A percentile compares a stretch with the other conserved stretches of the same genome.
Conservation (phyloP, 1,140 invertebrate genomes). For the Pseudoatta argentina region DNA sequence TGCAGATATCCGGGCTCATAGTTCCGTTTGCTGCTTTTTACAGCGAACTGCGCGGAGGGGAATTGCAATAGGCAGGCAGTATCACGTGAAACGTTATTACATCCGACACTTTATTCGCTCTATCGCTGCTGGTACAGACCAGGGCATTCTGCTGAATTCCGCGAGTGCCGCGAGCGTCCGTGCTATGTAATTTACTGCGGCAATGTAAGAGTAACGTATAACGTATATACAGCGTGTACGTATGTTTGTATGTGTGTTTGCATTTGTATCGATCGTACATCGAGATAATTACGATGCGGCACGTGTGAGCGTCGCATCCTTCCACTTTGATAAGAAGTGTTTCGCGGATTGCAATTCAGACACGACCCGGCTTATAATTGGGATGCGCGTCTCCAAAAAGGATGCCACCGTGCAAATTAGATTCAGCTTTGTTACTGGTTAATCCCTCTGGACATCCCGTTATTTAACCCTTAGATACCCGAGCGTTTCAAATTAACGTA, state of each 20-base stretch:
- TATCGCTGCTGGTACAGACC: constrained; percentile 4
- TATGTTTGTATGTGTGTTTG: neutral
- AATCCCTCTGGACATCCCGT: constrained; percentile 5
- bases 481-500: constrained; percentile 30
- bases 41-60: constrained; percentile 1
- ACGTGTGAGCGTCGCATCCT: constrained; percentile 7
- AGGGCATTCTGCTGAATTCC: constrained; percentile 42
- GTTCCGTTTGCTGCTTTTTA: constrained; percentile 41
- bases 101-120: constrained; percentile 56
- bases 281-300: constrained; percentile 46
- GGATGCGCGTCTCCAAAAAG: too few relatives aligned
- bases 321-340: constrained; percentile 52
- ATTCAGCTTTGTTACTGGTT: constrained; percentile 4
- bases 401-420: constrained; percentile 35
- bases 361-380: too few relatives aligned
- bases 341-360: neutral
- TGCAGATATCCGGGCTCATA: constrained; percentile 20
- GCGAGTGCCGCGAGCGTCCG: constrained; percentile 41
- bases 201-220: constrained; percentile 36
- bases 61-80: neutral
- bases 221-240: neutral
- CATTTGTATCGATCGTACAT: constrained; percentile 30
- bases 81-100: constrained; percentile 51
- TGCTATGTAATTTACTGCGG: constrained; percentile 31
- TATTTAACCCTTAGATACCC: neutral